Percentiles rank a stretch among this genome's conserved stretches.
These are phyloP conservation scores for Sinohyriopsis cumingii DNA, from an alignment of 2,888 invertebrate species.

Conservation along the genomic window DNA sequence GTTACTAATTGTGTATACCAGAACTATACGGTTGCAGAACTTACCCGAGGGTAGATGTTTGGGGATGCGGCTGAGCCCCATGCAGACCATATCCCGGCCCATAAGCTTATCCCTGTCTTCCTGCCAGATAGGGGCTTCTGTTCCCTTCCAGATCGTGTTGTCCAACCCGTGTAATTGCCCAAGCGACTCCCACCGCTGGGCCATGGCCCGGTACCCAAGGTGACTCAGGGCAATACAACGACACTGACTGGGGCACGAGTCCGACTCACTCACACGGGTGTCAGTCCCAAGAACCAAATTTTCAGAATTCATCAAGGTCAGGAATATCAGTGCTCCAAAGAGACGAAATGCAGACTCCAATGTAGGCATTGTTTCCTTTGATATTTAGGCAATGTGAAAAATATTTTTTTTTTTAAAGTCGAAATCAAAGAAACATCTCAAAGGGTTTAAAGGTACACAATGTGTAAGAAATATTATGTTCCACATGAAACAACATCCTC, in stretches of 20 bases:
- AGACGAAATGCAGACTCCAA: no score
- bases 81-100: conserved; percentile 36
- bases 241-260: conserved; percentile 31
- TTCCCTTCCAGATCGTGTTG: conserved; percentile 23
- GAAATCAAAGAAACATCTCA: no score
- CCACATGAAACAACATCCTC: no score
- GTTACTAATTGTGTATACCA: no score
- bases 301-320: no score
- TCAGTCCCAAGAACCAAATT: no score
- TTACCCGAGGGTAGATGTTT: conserved; percentile 25
- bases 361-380: no score
- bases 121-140: conserved; percentile 27
- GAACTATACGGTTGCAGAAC: background rate
- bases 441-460: no score
- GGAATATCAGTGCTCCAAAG: no score
- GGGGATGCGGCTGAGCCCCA: conserved; percentile 34
- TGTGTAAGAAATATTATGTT: no score
- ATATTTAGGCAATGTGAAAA: no score
- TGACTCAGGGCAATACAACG: conserved; percentile 33
- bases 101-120: conserved; percentile 20
- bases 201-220: conserved; percentile 34
- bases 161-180: conserved; percentile 18
- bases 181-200: conserved; percentile 30
- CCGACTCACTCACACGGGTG: background rate
- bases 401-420: no score